phyloP scores from a whole-genome alignment of 2,797 vertebrate species.

The Salmo trutta region DNA sequence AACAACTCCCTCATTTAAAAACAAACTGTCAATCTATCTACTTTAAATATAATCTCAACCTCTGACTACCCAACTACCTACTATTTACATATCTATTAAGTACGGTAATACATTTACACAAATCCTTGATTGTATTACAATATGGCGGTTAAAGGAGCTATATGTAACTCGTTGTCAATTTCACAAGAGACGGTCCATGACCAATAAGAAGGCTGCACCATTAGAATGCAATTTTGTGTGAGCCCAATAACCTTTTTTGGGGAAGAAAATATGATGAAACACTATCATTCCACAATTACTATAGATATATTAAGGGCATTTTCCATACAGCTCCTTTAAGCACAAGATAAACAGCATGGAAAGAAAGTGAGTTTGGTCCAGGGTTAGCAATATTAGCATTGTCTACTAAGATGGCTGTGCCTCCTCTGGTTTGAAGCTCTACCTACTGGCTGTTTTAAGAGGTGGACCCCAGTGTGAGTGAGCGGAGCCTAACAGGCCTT shows the following conservation, averaged over 20 bases:
- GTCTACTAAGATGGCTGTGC: constrained; percentile 18
- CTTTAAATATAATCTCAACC: background rate
- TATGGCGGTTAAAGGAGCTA: too few relatives aligned
- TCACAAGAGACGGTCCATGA: too few relatives aligned
- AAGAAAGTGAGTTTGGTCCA: constrained; percentile 61
- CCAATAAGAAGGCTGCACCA: too few relatives aligned
- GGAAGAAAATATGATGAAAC: too few relatives aligned
- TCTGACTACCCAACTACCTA: constrained; percentile 12
- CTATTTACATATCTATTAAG: constrained; percentile 23
- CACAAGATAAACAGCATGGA: constrained; percentile 36
- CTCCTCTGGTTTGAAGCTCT: constrained; percentile 41
- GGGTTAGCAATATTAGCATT: constrained; percentile 47
- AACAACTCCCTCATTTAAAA: background rate
- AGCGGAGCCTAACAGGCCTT: constrained; percentile 41
- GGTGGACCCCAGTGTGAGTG: constrained; percentile 14
- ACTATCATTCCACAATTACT: too few relatives aligned
- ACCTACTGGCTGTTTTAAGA: constrained; percentile 26
- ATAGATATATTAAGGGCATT: too few relatives aligned
- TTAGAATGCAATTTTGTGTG: too few relatives aligned
- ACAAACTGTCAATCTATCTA: background rate
- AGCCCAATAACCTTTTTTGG: too few relatives aligned
- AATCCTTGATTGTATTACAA: constrained; percentile 35
- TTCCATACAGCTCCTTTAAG: too few relatives aligned
- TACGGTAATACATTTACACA: constrained; percentile 17
- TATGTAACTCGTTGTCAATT: too few relatives aligned